Conservation (phyloP, 2,888 invertebrate genomes). For the Crematogaster levior region DNA sequence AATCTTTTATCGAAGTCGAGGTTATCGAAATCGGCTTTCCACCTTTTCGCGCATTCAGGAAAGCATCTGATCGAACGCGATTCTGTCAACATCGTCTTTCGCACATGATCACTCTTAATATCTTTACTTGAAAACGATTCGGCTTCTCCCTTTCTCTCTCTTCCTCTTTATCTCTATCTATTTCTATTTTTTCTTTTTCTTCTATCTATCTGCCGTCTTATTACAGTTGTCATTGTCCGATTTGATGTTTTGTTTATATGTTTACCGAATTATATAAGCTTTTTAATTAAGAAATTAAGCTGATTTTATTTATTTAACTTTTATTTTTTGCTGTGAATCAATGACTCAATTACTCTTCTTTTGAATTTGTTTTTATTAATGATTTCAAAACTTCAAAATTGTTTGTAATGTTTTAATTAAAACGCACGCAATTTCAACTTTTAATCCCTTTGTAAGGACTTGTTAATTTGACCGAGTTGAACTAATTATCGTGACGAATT, state of each 20-base stretch:
- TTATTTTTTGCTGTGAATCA: background rate
- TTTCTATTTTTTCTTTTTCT: background rate
- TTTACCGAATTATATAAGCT: background rate
- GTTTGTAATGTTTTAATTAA: constrained; percentile 12
- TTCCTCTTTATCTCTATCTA: background rate
- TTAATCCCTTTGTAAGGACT: background rate
- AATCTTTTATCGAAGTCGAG: constrained; percentile 3
- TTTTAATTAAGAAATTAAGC: background rate
- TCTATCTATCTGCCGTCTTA: background rate
- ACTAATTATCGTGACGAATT: background rate
- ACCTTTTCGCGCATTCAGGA: background rate
- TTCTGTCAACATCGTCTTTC: constrained; percentile 7
- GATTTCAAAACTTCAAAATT: background rate
- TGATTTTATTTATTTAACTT: background rate
- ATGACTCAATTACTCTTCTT: background rate
- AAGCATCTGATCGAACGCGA: background rate
- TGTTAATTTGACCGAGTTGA: background rate
- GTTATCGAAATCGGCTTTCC: constrained; percentile 13
- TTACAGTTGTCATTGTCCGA: background rate
- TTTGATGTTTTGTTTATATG: background rate
- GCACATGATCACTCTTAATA: constrained; percentile 13
- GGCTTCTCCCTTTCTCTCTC: background rate
- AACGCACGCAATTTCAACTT: background rate
- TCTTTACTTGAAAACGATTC: constrained; percentile 3
- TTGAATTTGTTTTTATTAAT: background rate